These are phyloP conservation scores for Gasterosteus aculeatus DNA, from an alignment of 2,113 vertebrate genomes.

Conservation along the genomic window DNA sequence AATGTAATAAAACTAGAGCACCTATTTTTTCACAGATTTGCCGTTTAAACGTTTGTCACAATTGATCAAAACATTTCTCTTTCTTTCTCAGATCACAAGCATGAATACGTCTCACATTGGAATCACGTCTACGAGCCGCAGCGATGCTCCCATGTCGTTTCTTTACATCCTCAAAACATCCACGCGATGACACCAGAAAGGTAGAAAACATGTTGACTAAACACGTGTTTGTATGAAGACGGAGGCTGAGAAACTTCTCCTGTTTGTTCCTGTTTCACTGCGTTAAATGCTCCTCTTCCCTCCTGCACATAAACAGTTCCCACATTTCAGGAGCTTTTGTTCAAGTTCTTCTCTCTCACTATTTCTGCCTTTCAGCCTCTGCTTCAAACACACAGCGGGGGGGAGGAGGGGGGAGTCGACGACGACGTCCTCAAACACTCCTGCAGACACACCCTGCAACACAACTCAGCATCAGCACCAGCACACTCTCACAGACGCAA, in stretches of 20 bases:
- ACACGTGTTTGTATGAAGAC: too few species aligned
- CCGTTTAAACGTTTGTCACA: background rate
- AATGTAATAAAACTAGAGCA: too few species aligned
- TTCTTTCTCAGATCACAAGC: background rate
- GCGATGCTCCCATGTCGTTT: background rate
- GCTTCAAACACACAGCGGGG: conserved; percentile 27
- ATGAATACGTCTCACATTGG: background rate
- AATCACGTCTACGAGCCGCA: background rate
- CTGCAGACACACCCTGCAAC: conserved; percentile 82
- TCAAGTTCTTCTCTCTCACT: background rate
- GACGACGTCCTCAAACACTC: conserved; percentile 67
- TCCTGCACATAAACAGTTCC: conserved; percentile 1
- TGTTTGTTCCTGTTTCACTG: too few species aligned
- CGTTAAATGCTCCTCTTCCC: background rate
- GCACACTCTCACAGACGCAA: conserved; percentile 20
- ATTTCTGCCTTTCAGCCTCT: conserved; percentile 18
- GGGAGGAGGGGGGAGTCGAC: conserved; percentile 6
- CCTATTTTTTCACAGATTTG: background rate
- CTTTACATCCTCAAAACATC: background rate
- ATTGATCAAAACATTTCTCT: background rate
- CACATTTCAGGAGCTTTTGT: background rate
- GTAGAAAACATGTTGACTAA: background rate
- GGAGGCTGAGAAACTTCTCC: background rate
- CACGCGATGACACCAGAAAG: background rate
- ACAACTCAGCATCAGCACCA: conserved; percentile 64